Conservation (phyloP, 2,888 invertebrate genomes). For the Neoaliturus tenellus region DNA sequence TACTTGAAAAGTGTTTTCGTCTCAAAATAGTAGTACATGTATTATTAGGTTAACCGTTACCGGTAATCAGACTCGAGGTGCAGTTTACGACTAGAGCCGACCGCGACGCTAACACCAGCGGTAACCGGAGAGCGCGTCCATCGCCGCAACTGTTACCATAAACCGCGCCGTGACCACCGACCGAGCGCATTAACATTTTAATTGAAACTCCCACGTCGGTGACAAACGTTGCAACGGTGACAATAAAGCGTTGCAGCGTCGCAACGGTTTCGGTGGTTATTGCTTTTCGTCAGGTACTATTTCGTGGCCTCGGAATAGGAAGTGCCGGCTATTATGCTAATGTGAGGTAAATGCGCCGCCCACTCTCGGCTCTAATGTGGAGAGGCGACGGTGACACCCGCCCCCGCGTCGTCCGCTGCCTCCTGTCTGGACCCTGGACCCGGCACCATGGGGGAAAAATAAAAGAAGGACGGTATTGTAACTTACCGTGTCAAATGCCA, state of each 20-base stretch:
- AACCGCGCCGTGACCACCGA: neutral
- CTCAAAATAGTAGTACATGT: too few relatives aligned
- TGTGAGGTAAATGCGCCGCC: conserved; percentile 12
- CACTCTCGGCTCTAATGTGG: neutral
- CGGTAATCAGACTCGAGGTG: too few relatives aligned
- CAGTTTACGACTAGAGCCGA: too few relatives aligned
- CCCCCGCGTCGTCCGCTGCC: neutral
- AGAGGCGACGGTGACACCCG: neutral
- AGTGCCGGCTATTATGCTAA: conserved; percentile 14
- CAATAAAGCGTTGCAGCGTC: neutral
- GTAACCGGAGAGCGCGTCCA: neutral
- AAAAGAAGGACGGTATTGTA: too few relatives aligned
- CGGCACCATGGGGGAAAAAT: too few relatives aligned
- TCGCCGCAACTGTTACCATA: neutral
- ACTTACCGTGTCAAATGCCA: too few relatives aligned
- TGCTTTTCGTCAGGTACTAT: neutral
- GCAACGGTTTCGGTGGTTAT: neutral
- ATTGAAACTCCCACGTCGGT: conserved; percentile 18
- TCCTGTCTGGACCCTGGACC: too few relatives aligned
- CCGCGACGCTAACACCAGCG: too few relatives aligned
- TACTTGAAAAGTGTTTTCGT: too few relatives aligned
- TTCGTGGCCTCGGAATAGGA: conserved; percentile 14
- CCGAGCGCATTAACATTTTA: conserved; percentile 7
- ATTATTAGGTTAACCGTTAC: too few relatives aligned
- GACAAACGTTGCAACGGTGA: too few relatives aligned